Percentiles rank a stretch among this genome's conserved stretches.
Evolutionary conservation across 2,888 invertebrate genomes (phyloP).

Genomic region (Drosophila monieri): DNA sequence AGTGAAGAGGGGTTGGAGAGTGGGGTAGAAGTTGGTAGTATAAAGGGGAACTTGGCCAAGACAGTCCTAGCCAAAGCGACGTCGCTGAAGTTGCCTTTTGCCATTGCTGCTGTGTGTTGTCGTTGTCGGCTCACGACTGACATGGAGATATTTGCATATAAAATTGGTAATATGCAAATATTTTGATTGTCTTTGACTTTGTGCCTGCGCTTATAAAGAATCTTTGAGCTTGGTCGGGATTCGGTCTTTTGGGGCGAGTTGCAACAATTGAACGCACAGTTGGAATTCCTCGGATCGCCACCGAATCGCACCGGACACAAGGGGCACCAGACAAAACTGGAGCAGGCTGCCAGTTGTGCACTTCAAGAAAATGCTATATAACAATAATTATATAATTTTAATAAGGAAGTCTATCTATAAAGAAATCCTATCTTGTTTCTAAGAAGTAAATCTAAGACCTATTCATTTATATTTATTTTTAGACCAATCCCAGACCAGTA

Average conservation of each 20-base stretch:
- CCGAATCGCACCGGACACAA: conserved; percentile 57
- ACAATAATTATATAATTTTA: background rate
- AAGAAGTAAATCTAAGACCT: background rate
- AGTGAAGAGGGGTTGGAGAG: background rate
- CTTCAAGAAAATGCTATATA: background rate
- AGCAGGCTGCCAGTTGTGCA: conserved; percentile 50
- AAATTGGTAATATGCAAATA: conserved; percentile 83
- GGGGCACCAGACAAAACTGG: conserved; percentile 64
- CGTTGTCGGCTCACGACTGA: conserved; percentile 72
- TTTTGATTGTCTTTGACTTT: conserved; percentile 83
- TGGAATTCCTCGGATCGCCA: conserved; percentile 61
- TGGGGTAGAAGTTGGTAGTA: background rate
- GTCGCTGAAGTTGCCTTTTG: conserved; percentile 22
- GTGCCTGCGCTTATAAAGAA: conserved; percentile 77
- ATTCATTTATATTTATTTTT: background rate
- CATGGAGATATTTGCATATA: conserved; percentile 80
- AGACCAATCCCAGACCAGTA: background rate
- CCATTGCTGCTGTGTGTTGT: conserved; percentile 40
- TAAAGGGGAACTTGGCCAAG: conserved; percentile 30
- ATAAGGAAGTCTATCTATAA: background rate
- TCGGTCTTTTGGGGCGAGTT: conserved; percentile 35
- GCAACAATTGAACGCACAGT: conserved; percentile 75
- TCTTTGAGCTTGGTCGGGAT: conserved; percentile 59
- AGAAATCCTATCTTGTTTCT: background rate
- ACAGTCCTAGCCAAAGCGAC: conserved; percentile 54